Evolutionary conservation across 2,888 invertebrate species (phyloP), one percentile per base, ranked within the genome.

Genomic region (Dryomyza anilis): DNA sequence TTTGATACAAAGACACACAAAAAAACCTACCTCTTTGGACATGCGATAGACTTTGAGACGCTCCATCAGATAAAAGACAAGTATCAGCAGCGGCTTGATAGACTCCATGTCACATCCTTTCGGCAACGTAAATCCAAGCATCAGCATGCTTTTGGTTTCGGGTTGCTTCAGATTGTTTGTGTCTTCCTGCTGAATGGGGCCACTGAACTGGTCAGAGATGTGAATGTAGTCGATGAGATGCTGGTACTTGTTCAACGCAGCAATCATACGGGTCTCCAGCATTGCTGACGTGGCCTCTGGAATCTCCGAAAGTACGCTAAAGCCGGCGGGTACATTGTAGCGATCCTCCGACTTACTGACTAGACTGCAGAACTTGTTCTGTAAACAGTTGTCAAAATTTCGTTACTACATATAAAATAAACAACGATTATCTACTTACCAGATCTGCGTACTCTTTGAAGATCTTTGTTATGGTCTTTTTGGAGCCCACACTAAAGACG

Each of bases 161-260:
- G 95, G 94, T 67, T 90, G 88, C 73, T 90, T 90, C 21, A 89
- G 86, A 53, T 85, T 86, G 64, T 86, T 86, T 23, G 87, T 84
- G 76, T 91, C 91, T 91, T 98, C 98, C 78, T 91, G 90, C 80
- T 91, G 91, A 83, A 96, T 94, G 29, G 89, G 88, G 39, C 98
- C 98, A 72, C 93, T 91, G 85, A 91, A 99, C 80, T 97, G 94
- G 85, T 99, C 99, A 63, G 98, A 97, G 77, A 99, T 89, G 85
- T 99, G 98, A 82, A 99, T 92, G 84, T 92, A 98, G 83, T 99
- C 98, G 76, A 99, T 88, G 80, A 90, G 86, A 67, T 90, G 87
- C 73, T 92, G 89, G 85, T 92, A 95, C 85, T 92, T 95, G 71
- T 87, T 86, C 66, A 95, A 86, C 64, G 92, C 90, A 68, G 91